Evolutionary conservation across 1,140 invertebrate genomes (phyloP), one percentile per base, ranked within the genome.

Genomic region (Pseudomyrmex concolor): DNA sequence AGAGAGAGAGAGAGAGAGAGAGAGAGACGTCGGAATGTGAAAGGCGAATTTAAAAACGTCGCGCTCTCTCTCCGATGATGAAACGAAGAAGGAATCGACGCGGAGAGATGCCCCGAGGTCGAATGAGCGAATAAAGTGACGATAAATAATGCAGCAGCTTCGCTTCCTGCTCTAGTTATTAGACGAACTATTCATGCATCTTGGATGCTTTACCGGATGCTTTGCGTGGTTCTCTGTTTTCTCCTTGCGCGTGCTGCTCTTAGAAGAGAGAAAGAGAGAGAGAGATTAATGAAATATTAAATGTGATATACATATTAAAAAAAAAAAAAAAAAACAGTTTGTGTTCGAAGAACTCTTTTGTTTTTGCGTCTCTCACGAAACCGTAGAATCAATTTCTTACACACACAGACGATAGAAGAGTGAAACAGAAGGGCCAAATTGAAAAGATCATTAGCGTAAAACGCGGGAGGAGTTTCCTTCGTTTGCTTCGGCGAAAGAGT

Each of bases 91-190:
- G 59, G 13, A 54, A 73, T 71, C 13, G 48, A 73, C 43, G n/a
- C 54, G 22, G 2, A 10, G 17, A 81, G 62, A 81, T 22, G 55
- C n/a, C 34, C 5, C 34, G 5, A 45, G 9, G 3, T 80, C 64
- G 43, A 72, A 72, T 34, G 57, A 13, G 25, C 48, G 45, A 70
- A 74, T 59, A 68, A 80, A 60, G 57, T 60, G 74, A 54, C 22
- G 64, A 84, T 84, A 84, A 84, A 84, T 84, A 84, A 84, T 84
- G 82, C 64, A 84, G 50, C 19, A 63, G 57, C 82, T 80, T 70
- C 22, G 74, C 64, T 80, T 80, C 57, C 82, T 84, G 60, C 73
- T 77, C 55, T 78, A 68, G 74, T 84, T 78, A 84, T 70, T 84
- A 84, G 66, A 57, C 54, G 15, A 70, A 62, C 63, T 84, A 80